Evolutionary conservation across 2,113 vertebrate species (phyloP).

Genomic region (Rhinogobius similis): DNA sequence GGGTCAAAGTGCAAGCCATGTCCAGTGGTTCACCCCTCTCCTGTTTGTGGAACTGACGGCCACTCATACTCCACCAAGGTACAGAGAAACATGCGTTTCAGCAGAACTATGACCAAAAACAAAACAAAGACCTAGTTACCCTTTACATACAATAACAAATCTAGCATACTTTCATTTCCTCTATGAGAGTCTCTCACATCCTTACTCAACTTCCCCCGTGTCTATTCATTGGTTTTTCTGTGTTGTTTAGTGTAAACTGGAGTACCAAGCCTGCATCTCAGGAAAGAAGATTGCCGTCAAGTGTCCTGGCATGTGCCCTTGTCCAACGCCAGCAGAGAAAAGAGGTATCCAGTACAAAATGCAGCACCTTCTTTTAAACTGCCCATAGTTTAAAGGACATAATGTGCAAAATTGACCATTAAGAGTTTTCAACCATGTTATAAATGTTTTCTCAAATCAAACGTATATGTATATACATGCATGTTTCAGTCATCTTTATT

Average conservation of each 20-base stretch:
- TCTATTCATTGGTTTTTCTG: slow-evolving; percentile 15
- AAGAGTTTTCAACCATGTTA: neutral
- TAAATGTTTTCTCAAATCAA: too few species aligned
- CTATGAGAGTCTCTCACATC: slow-evolving; percentile 10
- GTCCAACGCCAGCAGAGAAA: slow-evolving; percentile 78
- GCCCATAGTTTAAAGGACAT: neutral
- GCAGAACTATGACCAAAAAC: neutral
- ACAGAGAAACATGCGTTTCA: neutral
- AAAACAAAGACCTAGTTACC: neutral
- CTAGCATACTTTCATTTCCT: slow-evolving; percentile 29
- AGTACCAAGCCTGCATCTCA: slow-evolving; percentile 92
- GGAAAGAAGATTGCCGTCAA: slow-evolving; percentile 89
- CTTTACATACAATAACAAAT: slow-evolving; percentile 6
- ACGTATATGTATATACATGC: too few species aligned
- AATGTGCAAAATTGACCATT: neutral
- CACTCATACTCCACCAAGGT: slow-evolving; percentile 93
- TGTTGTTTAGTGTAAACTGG: slow-evolving; percentile 89
- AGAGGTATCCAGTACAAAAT: slow-evolving; percentile 81
- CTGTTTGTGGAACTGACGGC: slow-evolving; percentile 93
- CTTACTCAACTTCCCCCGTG: slow-evolving; percentile 31
- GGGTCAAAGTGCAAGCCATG: slow-evolving; percentile 89
- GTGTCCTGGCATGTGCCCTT: slow-evolving; percentile 91
- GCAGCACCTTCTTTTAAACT: neutral
- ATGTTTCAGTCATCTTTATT: too few species aligned
- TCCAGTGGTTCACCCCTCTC: slow-evolving; percentile 82